Evolutionary conservation across 1,140 invertebrate genomes (phyloP).

Genomic region (Drosophila parabipectinata): DNA sequence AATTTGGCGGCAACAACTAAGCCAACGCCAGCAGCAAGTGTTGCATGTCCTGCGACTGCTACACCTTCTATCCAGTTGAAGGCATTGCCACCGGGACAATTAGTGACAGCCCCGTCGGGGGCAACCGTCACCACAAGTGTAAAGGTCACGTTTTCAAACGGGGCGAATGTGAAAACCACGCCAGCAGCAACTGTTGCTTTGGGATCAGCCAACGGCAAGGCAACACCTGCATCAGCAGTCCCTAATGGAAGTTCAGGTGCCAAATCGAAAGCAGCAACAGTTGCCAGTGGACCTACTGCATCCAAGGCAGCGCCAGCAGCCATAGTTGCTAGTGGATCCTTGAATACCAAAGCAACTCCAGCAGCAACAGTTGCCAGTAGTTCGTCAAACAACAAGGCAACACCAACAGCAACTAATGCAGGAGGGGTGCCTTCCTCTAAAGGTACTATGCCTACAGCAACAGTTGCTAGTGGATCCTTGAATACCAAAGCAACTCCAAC

Average conservation of each 20-base stretch:
- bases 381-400: neutral
- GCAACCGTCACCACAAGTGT: neutral
- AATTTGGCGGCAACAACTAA: constrained; percentile 18
- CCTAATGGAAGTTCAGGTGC: neutral
- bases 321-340: neutral
- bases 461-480: neutral
- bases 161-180: neutral
- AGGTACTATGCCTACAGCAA: neutral
- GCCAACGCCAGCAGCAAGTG: constrained; percentile 8
- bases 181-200: neutral
- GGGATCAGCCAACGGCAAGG: neutral
- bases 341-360: constrained; percentile 1
- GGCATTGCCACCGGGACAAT: constrained; percentile 8
- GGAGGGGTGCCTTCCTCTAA: neutral
- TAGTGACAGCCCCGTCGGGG: neutral
- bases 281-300: neutral
- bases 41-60: constrained; percentile 2
- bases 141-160: constrained; percentile 3
- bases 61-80: constrained; percentile 10
- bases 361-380: neutral
- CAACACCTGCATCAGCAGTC: neutral
- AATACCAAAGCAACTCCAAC: constrained; percentile 1
- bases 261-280: neutral
- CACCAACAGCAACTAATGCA: too few species aligned
- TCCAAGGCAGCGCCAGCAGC: neutral